Evolutionary conservation across 2,888 invertebrate genomes (phyloP).

Genomic region (Minunthozetes semirufus): DNA sequence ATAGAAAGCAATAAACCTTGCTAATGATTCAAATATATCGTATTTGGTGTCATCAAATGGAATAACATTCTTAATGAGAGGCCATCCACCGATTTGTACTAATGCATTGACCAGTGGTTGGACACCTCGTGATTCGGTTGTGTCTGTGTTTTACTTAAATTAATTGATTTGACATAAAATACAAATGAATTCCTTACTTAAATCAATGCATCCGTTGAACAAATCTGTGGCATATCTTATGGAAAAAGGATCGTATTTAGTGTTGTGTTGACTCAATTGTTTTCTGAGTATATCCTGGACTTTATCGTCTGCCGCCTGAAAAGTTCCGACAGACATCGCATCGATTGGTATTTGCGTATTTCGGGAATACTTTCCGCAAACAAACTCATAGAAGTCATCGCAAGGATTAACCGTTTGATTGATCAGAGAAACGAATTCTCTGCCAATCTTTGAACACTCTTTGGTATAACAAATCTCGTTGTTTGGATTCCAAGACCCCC

Average conservation of each 20-base stretch:
- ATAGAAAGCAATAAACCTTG: background rate
- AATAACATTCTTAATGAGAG: background rate
- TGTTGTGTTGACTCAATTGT: background rate
- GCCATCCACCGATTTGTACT: background rate
- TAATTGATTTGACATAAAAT: background rate
- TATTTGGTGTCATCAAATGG: background rate
- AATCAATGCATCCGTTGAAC: background rate
- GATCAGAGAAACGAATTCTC: background rate
- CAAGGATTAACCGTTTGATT: background rate
- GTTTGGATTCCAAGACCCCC: too few relatives aligned
- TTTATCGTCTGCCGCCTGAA: background rate
- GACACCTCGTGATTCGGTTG: background rate
- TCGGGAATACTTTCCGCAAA: background rate
- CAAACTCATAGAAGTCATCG: slow-evolving; percentile 18
- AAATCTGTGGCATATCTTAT: background rate
- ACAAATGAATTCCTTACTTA: background rate
- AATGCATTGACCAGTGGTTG: background rate
- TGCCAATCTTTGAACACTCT: background rate
- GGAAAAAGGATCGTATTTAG: background rate
- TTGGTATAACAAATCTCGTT: background rate
- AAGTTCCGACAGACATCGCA: background rate
- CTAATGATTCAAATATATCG: background rate
- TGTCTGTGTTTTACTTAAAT: background rate
- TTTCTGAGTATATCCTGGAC: background rate
- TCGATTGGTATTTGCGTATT: background rate